Evolutionary conservation across 2,797 vertebrate genomes (phyloP).

Genomic region (Dendrocincla tyrannina): DNA sequence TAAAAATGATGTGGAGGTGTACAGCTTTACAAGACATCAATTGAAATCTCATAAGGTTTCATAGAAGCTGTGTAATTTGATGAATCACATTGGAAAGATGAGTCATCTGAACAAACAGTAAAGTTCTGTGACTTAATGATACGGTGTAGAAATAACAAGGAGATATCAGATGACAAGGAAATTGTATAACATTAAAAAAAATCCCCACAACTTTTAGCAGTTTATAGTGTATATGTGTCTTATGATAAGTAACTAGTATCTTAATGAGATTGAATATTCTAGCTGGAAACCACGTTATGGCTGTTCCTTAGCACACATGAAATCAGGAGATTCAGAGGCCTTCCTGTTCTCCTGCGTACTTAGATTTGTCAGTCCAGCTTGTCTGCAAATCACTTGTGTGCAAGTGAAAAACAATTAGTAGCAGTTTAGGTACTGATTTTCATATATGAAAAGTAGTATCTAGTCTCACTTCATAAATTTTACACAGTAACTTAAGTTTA

Average conservation of each 20-base stretch:
- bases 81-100: conserved; percentile 57
- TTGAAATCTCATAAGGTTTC: conserved; percentile 31
- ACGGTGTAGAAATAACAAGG: conserved; percentile 3
- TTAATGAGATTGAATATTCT: neutral
- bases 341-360: neutral
- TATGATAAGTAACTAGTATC: neutral
- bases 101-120: conserved; percentile 42
- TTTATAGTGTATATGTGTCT: neutral
- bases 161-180: neutral
- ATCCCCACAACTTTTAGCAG: accelerated
- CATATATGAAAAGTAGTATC: neutral
- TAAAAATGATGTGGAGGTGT: conserved; percentile 23
- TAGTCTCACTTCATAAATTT: neutral
- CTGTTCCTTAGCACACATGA: neutral
- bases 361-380: neutral
- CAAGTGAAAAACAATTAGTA: neutral
- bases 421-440: neutral
- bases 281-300: neutral
- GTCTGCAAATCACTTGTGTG: neutral
- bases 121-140: conserved; percentile 26
- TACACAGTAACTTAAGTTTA: neutral
- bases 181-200: neutral
- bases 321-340: neutral
- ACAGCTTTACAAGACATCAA: neutral
- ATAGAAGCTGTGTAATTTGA: neutral